Conservation (phyloP, 2,888 invertebrate species). For the Darwinula stevensoni region DNA sequence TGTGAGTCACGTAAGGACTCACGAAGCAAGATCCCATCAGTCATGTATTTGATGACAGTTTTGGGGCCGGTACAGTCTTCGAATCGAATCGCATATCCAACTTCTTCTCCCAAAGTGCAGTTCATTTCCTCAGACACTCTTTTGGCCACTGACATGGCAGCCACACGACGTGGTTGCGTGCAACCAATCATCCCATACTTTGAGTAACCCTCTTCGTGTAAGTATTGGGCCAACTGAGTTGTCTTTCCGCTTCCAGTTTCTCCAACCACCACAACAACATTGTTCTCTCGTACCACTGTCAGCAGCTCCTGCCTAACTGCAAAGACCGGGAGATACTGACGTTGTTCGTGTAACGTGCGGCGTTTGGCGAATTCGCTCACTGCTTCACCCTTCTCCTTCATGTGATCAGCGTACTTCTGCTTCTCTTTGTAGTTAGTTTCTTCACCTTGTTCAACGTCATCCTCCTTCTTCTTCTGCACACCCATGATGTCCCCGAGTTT, state of each 20-base stretch:
- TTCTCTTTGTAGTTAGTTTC: constrained; percentile 63
- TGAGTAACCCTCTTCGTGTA: constrained; percentile 89
- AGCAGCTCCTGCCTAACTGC: constrained; percentile 75
- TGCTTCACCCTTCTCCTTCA: constrained; percentile 34
- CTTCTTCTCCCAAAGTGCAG: constrained; percentile 56
- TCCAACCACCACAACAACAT: constrained; percentile 73
- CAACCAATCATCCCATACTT: constrained; percentile 81
- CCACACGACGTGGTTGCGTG: constrained; percentile 81
- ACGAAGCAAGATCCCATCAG: constrained; percentile 85
- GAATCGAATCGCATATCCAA: constrained; percentile 97
- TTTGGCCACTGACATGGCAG: constrained; percentile 98
- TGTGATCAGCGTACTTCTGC: constrained; percentile 87
- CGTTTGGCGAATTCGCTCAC: constrained; percentile 58
- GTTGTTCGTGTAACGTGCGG: constrained; percentile 51
- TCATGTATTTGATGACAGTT: constrained; percentile 94
- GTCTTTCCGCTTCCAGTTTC: constrained; percentile 94
- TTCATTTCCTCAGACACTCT: constrained; percentile 95
- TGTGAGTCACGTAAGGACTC: constrained; percentile 90
- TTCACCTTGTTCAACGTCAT: constrained; percentile 33
- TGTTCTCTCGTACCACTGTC: constrained; percentile 72
- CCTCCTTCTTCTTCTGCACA: constrained; percentile 38
- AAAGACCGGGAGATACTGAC: constrained; percentile 76
- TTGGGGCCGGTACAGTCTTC: constrained; percentile 77
- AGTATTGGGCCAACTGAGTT: constrained; percentile 84
- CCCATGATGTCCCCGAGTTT: constrained; percentile 92